Evolutionary conservation across 2,888 invertebrate genomes (phyloP), one percentile per base, ranked within the genome.

Genomic region (Chydorus sphaericus): DNA sequence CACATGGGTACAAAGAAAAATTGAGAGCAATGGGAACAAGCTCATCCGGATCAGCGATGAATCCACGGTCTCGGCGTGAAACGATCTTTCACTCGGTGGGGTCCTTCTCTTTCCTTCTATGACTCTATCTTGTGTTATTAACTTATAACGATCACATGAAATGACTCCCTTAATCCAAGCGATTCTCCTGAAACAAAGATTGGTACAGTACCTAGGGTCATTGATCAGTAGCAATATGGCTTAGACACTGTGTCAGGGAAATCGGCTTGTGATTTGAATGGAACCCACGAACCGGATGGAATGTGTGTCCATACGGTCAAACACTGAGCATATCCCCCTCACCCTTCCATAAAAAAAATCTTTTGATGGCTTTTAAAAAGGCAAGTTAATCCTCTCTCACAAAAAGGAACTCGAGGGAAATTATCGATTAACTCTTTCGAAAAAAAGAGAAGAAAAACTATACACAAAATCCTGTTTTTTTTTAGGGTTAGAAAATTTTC

Each of bases 361-460:
- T 26, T 44, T 26, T 44, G 44, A 44, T 44, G 44, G 28, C 28
- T 44, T 44, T 44, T 44, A 44, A n/a, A 44, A 44, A 44, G 44
- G 26, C 44, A 44, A 44, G 44, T 44, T 44, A 44, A 44, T 44
- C 44, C 44, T 44, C 44, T 26, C 23, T 26, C 44, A 44, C 44
- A 44, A 44, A 44, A 28, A 26, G 44, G 44, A 44, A 44, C 44
- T 44, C 44, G 44, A 44, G 44, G 44, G 44, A 44, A 44, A 44
- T 44, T 23, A 44, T 44, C 44, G 44, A 44, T 44, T 44, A 44
- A 44, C 44, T 44, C 44, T 44, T n/a, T 44, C 14, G n/a, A 44
- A 44, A 44, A 26, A 23, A 44, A n/a, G 4, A 23, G 23, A n/a
- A 28, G 26, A 28, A 28, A 33, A 33, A 8, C 33, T 33, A 10